phyloP scores from a whole-genome alignment of 2,113 vertebrate species.

The Zosterops pallidus region DNA sequence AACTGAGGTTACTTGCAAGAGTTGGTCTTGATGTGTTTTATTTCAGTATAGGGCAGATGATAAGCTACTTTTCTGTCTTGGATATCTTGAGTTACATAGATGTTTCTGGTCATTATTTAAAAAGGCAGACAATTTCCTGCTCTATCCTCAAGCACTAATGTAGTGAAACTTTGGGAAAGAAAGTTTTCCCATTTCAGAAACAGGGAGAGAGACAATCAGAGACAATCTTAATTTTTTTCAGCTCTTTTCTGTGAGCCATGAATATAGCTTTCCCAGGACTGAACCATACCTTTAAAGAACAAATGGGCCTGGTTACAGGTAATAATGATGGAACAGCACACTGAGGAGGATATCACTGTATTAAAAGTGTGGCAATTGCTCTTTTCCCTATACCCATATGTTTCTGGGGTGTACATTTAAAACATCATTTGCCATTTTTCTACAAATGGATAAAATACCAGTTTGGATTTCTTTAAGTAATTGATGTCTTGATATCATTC shows the following conservation, averaged over 20 bases:
- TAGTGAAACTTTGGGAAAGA: background rate
- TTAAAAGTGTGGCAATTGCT: background rate
- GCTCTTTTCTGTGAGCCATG: background rate
- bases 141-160: background rate
- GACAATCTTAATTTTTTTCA: background rate
- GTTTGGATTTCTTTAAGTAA: conserved; percentile 57
- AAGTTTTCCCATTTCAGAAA: background rate
- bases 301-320: background rate
- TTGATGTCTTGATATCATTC: conserved; percentile 19
- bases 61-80: background rate
- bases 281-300: background rate
- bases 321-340: background rate
- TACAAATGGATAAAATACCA: conserved; percentile 39
- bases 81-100: background rate
- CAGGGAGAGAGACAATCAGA: background rate
- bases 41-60: background rate
- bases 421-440: conserved; percentile 53
- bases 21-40: background rate
- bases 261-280: background rate
- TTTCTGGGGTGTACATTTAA: conserved; percentile 31
- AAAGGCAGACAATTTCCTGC: background rate
- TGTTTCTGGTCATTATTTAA: background rate
- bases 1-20: background rate
- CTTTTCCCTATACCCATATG: conserved; percentile 37
- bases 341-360: background rate